Evolutionary conservation across 2,888 invertebrate genomes (phyloP).

Genomic region (Caenorhabditis sulstoni): DNA sequence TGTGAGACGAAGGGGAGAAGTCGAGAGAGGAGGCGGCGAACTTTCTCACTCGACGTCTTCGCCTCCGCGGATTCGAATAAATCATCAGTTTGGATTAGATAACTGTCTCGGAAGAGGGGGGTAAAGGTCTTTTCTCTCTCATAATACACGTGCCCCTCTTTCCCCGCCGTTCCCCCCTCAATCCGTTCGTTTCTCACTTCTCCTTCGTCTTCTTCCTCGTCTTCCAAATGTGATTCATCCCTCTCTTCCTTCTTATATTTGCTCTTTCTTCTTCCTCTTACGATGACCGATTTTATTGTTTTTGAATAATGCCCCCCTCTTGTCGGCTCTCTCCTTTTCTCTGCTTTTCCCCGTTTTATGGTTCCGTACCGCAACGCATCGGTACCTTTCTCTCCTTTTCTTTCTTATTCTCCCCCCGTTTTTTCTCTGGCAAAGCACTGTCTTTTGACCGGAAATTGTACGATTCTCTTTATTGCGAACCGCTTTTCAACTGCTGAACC

Average conservation of each 20-base stretch:
- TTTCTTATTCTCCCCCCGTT: neutral
- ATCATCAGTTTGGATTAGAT: slow-evolving; percentile 51
- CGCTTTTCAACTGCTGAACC: neutral
- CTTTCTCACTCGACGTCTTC: neutral
- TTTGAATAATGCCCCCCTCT: slow-evolving; percentile 31
- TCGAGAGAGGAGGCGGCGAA: neutral
- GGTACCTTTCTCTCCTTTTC: neutral
- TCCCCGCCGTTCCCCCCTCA: neutral
- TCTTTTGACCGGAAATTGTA: neutral
- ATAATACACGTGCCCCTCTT: slow-evolving; percentile 6
- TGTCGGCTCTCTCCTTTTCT: slow-evolving; percentile 3
- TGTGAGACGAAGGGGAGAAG: no score
- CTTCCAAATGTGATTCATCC: slow-evolving; percentile 13
- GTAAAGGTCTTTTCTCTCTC: neutral
- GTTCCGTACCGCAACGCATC: slow-evolving; percentile 12
- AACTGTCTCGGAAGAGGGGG: slow-evolving; percentile 13
- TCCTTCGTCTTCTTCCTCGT: neutral
- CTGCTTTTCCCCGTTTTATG: slow-evolving; percentile 3
- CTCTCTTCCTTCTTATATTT: neutral
- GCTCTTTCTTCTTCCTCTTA: slow-evolving; percentile 1
- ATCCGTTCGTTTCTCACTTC: neutral
- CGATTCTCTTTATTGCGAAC: neutral
- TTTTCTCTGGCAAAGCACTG: neutral
- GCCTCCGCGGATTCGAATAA: slow-evolving; percentile 41
- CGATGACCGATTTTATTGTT: slow-evolving; percentile 38